phyloP scores from a whole-genome alignment of 2,797 vertebrate genomes.

The Etheostoma nigrum region DNA sequence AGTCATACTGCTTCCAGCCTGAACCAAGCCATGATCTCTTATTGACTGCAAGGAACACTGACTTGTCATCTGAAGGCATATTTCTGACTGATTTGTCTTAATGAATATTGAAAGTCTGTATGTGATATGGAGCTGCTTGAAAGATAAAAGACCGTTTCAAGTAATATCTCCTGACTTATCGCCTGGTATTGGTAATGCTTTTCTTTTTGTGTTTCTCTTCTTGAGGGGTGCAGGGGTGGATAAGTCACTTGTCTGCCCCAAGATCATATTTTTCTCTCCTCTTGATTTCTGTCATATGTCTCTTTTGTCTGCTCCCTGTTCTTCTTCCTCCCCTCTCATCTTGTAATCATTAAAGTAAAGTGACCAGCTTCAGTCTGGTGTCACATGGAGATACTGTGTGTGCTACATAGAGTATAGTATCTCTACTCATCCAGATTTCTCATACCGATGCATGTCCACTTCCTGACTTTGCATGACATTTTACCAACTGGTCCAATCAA shows the following conservation, averaged over 20 bases:
- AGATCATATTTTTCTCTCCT: neutral
- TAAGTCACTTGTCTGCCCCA: neutral
- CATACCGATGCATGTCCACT: neutral
- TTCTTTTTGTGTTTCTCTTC: conserved; percentile 19
- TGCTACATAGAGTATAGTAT: neutral
- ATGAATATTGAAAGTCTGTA: conserved; percentile 28
- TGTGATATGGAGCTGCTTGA: conserved; percentile 17
- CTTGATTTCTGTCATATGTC: neutral
- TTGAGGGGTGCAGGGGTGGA: neutral
- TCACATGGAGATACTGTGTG: neutral
- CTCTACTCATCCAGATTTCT: neutral
- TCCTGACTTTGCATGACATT: neutral
- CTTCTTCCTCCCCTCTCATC: neutral
- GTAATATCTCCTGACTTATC: conserved; percentile 6
- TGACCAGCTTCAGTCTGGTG: neutral
- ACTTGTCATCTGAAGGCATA: conserved; percentile 2
- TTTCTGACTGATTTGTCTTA: conserved; percentile 36
- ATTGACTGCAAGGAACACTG: conserved; percentile 13
- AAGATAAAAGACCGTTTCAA: conserved; percentile 44
- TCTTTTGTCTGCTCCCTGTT: neutral
- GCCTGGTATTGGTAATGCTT: conserved; percentile 9
- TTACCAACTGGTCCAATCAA: neutral
- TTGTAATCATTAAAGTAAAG: conserved; percentile 5
- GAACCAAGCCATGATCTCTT: conserved; percentile 13
- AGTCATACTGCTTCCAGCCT: conserved; percentile 8